phyloP scores from a whole-genome alignment of 2,797 vertebrate species.

The Siniperca undulata region DNA sequence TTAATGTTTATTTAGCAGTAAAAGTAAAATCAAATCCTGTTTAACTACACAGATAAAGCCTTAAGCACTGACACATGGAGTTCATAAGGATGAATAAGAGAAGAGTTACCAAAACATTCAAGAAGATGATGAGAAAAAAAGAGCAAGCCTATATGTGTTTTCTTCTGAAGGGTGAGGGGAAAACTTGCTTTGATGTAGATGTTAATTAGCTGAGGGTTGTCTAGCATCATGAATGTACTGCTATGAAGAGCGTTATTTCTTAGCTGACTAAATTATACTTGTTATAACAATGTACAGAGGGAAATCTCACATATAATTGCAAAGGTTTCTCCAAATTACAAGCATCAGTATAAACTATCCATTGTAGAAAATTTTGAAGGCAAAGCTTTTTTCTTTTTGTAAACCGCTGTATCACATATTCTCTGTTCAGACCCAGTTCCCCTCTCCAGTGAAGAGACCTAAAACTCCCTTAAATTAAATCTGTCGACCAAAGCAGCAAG shows the following conservation, averaged over 20 bases:
- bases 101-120: slow-evolving; percentile 25
- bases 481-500: slow-evolving; percentile 30
- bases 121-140: background rate
- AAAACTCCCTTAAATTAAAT: slow-evolving; percentile 42
- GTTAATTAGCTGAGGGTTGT: slow-evolving; percentile 34
- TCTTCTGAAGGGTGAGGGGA: background rate
- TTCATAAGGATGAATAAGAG: slow-evolving; percentile 10
- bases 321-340: slow-evolving; percentile 11
- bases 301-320: slow-evolving; percentile 6
- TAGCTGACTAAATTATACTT: slow-evolving; percentile 15
- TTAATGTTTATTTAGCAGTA: slow-evolving; percentile 4
- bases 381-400: background rate
- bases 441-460: slow-evolving; percentile 1
- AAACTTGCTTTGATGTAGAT: slow-evolving; percentile 46
- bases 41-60: slow-evolving; percentile 3
- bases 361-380: background rate
- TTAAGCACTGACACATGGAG: background rate
- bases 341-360: background rate
- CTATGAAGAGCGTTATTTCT: background rate
- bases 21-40: background rate
- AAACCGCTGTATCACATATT: slow-evolving; percentile 11
- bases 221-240: background rate
- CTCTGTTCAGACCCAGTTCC: background rate
- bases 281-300: slow-evolving; percentile 11
- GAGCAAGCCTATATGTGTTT: background rate